Percentiles rank a stretch among this genome's conserved stretches.
Evolutionary conservation across 2,113 vertebrate species (phyloP).

Genomic region (Phalacrocorax brasilianus): DNA sequence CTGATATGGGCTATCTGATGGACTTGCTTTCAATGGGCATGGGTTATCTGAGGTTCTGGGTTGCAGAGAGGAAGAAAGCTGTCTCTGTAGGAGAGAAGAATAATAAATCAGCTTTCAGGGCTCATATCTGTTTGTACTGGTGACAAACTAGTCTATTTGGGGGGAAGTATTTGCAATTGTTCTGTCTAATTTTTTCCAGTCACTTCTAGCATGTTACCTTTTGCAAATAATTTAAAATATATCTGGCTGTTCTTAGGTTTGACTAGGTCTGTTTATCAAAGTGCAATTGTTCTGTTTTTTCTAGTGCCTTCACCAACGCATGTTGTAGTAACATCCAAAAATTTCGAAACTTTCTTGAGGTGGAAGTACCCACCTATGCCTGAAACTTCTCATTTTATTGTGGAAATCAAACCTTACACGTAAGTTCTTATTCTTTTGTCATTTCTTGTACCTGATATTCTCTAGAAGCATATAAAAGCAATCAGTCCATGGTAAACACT

Average conservation of each 20-base stretch:
- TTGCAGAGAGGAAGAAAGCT: not conserved
- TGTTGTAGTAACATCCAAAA: slow-evolving; percentile 36
- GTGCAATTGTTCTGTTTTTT: not conserved
- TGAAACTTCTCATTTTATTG: slow-evolving; percentile 53
- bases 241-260: not conserved
- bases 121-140: not conserved
- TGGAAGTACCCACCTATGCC: slow-evolving; percentile 60
- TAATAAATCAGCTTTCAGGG: not conserved
- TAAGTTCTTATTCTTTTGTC: slow-evolving; percentile 49
- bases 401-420: slow-evolving; percentile 60
- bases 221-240: not conserved
- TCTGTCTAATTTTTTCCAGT: not conserved
- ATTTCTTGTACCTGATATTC: not conserved
- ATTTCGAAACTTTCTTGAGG: slow-evolving; percentile 29
- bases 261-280: not conserved
- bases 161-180: not conserved
- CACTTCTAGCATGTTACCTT: not conserved
- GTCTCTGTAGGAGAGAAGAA: not conserved
- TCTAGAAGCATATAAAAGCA: not conserved
- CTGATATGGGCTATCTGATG: not conserved
- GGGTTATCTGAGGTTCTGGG: not conserved
- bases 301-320: slow-evolving; percentile 62
- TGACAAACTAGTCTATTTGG: not conserved
- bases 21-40: not conserved
- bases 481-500: not conserved